These are phyloP conservation scores for Himantopus leucocephalus DNA, from an alignment of 2,113 vertebrate genomes.

Conservation along the genomic window DNA sequence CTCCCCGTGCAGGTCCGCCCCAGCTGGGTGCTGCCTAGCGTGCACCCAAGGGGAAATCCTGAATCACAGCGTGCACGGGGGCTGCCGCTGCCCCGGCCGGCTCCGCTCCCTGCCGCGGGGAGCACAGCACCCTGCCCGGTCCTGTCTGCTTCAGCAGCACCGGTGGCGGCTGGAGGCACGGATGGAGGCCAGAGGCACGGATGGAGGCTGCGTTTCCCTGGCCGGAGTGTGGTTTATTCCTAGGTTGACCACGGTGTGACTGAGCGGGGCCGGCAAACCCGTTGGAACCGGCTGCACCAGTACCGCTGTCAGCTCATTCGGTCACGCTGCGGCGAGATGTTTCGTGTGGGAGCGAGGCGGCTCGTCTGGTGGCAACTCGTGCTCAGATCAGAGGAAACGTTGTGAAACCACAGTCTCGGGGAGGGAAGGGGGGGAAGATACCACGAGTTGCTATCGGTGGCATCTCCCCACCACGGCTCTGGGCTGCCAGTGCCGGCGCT, in stretches of 20 bases:
- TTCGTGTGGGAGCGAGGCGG: neutral
- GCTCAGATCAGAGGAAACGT: conserved; percentile 20
- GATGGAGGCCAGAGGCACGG: neutral
- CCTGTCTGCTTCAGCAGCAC: too few relatives aligned
- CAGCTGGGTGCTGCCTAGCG: neutral
- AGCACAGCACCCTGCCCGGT: neutral
- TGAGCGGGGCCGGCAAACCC: neutral
- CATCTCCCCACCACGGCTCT: neutral
- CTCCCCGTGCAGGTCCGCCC: fast-evolving
- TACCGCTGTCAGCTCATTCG: fast-evolving
- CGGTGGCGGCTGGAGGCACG: neutral
- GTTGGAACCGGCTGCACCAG: neutral
- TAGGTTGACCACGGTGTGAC: neutral
- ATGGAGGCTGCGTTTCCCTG: neutral
- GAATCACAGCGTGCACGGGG: neutral
- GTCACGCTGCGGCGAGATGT: neutral
- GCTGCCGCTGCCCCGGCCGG: neutral
- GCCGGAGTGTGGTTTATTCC: fast-evolving
- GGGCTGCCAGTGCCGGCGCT: neutral
- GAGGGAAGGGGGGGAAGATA: neutral
- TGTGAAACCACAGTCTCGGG: conserved; percentile 19
- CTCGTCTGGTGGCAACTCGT: neutral
- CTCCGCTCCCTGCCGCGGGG: neutral
- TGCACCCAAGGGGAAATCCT: neutral
- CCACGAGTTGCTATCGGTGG: neutral